Percentiles rank a stretch among this genome's conserved stretches.
These are phyloP conservation scores for Rhabditophanes sp. DNA, from an alignment of 2,888 invertebrate genomes.

Conservation along the genomic window DNA sequence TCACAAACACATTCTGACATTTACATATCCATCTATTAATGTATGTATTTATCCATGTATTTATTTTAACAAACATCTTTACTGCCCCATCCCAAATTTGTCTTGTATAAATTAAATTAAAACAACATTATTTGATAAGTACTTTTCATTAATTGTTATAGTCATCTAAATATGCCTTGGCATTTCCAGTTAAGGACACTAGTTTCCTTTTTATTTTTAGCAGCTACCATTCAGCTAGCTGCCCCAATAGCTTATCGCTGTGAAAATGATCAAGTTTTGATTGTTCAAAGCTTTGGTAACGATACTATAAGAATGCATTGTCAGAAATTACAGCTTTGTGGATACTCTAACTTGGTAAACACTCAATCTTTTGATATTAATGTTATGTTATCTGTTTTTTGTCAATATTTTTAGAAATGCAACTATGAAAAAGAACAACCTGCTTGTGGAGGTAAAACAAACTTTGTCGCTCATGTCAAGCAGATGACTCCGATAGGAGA, in stretches of 20 bases:
- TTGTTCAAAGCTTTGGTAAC: slow-evolving; percentile 41
- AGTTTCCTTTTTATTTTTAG: no score
- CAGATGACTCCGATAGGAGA: slow-evolving; percentile 28
- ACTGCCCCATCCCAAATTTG: no score
- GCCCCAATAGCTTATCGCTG: slow-evolving; percentile 6
- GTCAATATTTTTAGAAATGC: slow-evolving; percentile 20
- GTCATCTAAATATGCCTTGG: no score
- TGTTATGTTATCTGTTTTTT: slow-evolving; percentile 1
- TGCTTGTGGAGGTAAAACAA: slow-evolving; percentile 37
- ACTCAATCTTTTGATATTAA: slow-evolving; percentile 2
- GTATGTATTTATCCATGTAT: no score
- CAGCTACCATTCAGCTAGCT: no score
- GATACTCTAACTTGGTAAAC: slow-evolving; percentile 29
- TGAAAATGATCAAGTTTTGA: slow-evolving; percentile 19
- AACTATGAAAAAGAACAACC: slow-evolving; percentile 38
- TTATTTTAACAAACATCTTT: no score
- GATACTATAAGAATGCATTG: slow-evolving; percentile 44
- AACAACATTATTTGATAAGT: no score
- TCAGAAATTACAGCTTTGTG: slow-evolving; percentile 38
- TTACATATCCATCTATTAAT: no score
- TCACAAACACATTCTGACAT: no score
- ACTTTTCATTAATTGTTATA: no score
- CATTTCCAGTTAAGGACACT: no score
- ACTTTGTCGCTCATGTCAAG: slow-evolving; percentile 40
- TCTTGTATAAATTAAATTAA: no score